A percentile compares a stretch with the other conserved stretches of the same genome.
phyloP scores from a whole-genome alignment of 1,140 invertebrate species.

The Eupristina koningsbergeri region DNA sequence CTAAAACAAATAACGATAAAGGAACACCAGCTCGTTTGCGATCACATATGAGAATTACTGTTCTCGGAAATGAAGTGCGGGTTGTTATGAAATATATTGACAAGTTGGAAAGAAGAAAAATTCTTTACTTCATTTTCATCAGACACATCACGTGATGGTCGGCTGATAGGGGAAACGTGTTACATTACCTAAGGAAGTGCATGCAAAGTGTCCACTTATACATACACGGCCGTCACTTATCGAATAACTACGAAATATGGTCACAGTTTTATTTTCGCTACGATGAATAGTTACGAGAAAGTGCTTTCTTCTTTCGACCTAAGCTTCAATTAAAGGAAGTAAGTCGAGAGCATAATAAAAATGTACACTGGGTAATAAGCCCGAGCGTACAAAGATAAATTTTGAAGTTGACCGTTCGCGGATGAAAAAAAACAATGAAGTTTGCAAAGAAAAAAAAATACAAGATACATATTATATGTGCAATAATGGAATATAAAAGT shows the following conservation, averaged over 20 bases:
- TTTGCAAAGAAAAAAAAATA: background rate
- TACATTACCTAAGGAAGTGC: conserved; percentile 51
- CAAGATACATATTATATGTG: conserved; percentile 47
- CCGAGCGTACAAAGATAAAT: too few species aligned
- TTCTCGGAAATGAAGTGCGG: background rate
- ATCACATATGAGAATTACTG: background rate
- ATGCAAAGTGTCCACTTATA: conserved; percentile 59
- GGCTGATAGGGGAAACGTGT: conserved; percentile 63
- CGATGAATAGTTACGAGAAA: conserved; percentile 39
- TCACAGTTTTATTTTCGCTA: background rate
- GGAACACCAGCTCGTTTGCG: conserved; percentile 18
- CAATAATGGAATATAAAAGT: background rate
- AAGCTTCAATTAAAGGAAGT: conserved; percentile 55
- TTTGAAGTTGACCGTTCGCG: background rate
- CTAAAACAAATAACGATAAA: conserved; percentile 18
- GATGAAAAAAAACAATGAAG: background rate
- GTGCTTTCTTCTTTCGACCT: conserved; percentile 3
- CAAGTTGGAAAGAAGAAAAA: background rate
- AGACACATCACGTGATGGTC: conserved; percentile 52
- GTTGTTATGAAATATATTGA: conserved; percentile 59
- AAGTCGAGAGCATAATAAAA: conserved; percentile 11
- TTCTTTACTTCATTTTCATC: conserved; percentile 29
- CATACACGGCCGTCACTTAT: conserved; percentile 37
- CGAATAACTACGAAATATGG: background rate
- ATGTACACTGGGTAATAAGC: background rate